Conservation (phyloP, 2,113 vertebrate genomes). For the Bucco capensis region DNA sequence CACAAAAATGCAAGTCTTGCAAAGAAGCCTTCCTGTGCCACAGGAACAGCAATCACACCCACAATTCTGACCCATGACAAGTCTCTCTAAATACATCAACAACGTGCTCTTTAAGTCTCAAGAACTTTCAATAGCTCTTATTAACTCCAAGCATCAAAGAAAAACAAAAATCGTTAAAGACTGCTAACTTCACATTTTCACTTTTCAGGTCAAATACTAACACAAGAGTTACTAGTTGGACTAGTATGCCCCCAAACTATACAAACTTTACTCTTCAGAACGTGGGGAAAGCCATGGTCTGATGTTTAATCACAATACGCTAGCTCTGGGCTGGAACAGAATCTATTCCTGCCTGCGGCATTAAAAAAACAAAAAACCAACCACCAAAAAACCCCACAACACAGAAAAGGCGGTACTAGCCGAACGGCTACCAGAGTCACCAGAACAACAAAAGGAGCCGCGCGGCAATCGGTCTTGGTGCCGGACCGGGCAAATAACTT, state of each 20-base stretch:
- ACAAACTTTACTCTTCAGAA: neutral
- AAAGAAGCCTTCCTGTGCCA: neutral
- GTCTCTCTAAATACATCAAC: neutral
- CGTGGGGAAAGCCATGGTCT: neutral
- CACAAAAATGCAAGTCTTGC: neutral
- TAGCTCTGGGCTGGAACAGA: neutral
- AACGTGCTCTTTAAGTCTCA: neutral
- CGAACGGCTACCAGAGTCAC: neutral
- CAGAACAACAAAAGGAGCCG: neutral
- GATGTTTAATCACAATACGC: neutral
- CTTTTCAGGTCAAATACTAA: neutral
- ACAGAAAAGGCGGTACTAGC: neutral
- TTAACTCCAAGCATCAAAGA: neutral
- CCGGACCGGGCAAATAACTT: neutral
- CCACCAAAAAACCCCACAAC: too few species aligned
- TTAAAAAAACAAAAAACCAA: neutral
- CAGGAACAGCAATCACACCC: neutral
- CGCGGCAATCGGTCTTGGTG: neutral
- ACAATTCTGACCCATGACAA: neutral
- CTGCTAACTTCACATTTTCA: neutral
- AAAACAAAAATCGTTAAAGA: neutral
- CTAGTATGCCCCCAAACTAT: neutral
- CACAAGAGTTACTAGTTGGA: neutral
- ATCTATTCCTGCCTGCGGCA: neutral
- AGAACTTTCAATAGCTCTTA: neutral